These are phyloP conservation scores for Cyprichromis sp. DNA, from an alignment of 2,113 vertebrate species.

Conservation along the genomic window DNA sequence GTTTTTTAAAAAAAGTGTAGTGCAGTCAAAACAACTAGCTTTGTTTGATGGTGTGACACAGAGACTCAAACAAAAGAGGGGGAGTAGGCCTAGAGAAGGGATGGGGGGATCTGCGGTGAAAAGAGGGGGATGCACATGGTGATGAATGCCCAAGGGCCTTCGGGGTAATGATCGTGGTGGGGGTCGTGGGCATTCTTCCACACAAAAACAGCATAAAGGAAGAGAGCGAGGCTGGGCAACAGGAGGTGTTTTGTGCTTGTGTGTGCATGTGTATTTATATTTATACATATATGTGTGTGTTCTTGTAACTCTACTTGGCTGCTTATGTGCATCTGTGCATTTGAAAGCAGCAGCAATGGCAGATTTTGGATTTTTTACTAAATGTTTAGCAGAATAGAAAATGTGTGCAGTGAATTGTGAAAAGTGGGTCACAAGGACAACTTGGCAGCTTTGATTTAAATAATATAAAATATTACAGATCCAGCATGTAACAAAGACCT, in stretches of 20 bases:
- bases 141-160: conserved; percentile 58
- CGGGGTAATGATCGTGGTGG: conserved; percentile 41
- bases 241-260: conserved; percentile 8
- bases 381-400: conserved; percentile 28
- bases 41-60: conserved; percentile 26
- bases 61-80: conserved; percentile 45
- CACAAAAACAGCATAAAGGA: conserved; percentile 48
- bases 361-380: neutral
- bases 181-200: conserved; percentile 62
- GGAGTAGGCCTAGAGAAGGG: neutral
- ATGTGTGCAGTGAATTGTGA: conserved; percentile 5
- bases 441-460: neutral
- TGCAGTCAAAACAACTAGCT: conserved; percentile 41
- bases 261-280: neutral
- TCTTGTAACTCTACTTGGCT: neutral
- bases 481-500: neutral
- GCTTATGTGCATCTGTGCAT: neutral
- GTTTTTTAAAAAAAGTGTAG: neutral
- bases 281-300: neutral
- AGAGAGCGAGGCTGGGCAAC: conserved; percentile 29
- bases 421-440: conserved; percentile 32
- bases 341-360: neutral
- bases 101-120: conserved; percentile 4
- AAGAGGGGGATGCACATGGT: neutral
- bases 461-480: neutral